Conservation (phyloP, 2,888 invertebrate genomes). For the Branchellion lobata region DNA sequence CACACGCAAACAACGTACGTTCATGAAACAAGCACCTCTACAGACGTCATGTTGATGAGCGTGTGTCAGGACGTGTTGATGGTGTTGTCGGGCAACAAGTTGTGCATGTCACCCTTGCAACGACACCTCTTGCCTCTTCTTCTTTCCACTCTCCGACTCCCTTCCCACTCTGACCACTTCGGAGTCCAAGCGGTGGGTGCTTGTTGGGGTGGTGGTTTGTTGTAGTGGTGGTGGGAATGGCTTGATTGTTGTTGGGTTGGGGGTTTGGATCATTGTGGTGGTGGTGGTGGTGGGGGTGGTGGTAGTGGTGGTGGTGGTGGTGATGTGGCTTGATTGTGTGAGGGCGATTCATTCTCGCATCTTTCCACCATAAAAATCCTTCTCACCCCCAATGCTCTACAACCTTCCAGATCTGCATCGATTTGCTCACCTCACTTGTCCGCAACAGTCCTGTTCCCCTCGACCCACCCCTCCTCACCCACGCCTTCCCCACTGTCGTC, state of each 20-base stretch:
- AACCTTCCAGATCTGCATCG: conserved; percentile 66
- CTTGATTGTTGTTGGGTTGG: too few relatives aligned
- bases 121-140: conserved; percentile 71
- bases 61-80: conserved; percentile 70
- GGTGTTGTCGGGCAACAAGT: conserved; percentile 68
- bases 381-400: neutral
- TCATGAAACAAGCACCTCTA: neutral
- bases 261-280: too few relatives aligned
- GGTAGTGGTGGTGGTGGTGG: neutral
- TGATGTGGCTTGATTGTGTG: neutral
- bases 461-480: conserved; percentile 67
- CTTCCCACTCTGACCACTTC: conserved; percentile 61
- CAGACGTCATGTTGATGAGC: conserved; percentile 69
- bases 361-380: too few relatives aligned
- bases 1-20: neutral
- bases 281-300: too few relatives aligned
- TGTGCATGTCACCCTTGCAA: conserved; percentile 68
- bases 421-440: conserved; percentile 70
- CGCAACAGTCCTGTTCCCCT: conserved; percentile 69
- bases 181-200: conserved; percentile 63
- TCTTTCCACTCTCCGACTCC: conserved; percentile 67
- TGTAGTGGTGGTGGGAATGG: too few relatives aligned
- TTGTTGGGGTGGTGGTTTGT: neutral
- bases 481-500: conserved; percentile 71
- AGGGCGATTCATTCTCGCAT: neutral